Conservation (phyloP, 2,888 invertebrate genomes). For the Hydraecia micacea region DNA sequence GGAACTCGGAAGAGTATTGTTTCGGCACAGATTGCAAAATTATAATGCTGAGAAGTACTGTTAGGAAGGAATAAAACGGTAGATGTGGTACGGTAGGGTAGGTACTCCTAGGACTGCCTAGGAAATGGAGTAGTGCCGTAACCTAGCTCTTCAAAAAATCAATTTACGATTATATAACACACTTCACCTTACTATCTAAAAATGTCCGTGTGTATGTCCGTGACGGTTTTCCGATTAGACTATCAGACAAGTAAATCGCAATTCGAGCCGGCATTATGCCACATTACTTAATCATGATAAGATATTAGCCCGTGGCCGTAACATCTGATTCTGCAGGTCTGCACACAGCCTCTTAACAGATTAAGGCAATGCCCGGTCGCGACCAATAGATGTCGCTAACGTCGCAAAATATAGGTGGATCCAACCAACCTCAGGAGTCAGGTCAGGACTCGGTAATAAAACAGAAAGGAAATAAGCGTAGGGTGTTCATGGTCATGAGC, state of each 20-base stretch:
- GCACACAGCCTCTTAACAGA: constrained; percentile 1
- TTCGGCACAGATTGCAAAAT: not conserved
- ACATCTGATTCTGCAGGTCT: not conserved
- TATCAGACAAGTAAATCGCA: constrained; percentile 55
- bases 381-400: constrained; percentile 36
- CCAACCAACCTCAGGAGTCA: not conserved
- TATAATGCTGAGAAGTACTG: not conserved
- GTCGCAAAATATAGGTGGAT: not conserved
- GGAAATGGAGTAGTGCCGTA: not conserved
- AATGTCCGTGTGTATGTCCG: not conserved
- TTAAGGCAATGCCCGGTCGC: not conserved
- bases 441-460: not conserved
- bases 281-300: constrained; percentile 50
- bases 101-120: not conserved
- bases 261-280: constrained; percentile 57
- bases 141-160: not conserved
- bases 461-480: not conserved
- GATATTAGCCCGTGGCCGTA: constrained; percentile 14
- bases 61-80: not conserved
- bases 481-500: not conserved
- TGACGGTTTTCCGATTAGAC: constrained; percentile 35
- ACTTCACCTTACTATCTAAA: constrained; percentile 1
- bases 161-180: constrained; percentile 1
- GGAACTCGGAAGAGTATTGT: not conserved
- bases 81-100: not conserved